These are phyloP conservation scores for Bombus polaris DNA, from an alignment of 1,140 invertebrate genomes.

Conservation along the genomic window DNA sequence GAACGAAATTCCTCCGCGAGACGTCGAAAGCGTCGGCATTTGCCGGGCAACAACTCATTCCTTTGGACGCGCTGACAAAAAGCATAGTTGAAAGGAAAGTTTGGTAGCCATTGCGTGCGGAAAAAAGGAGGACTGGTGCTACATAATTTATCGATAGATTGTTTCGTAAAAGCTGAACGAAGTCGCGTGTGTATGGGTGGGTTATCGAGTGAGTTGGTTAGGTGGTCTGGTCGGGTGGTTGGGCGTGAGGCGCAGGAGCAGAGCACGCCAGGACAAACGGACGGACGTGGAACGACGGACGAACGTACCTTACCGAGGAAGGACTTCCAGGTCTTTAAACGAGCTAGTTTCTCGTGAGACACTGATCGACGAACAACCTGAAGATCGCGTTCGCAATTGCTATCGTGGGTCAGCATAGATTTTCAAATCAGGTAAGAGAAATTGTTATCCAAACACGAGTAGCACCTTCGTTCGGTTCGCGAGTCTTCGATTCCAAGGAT, in stretches of 20 bases:
- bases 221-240: slow-evolving; percentile 59
- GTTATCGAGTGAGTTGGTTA: slow-evolving; percentile 66
- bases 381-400: neutral
- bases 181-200: slow-evolving; percentile 8
- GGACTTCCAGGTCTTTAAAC: slow-evolving; percentile 51
- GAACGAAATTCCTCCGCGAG: too few relatives aligned
- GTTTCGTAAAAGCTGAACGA: slow-evolving; percentile 42
- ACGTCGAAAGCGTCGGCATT: neutral
- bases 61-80: neutral
- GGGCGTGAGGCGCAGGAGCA: slow-evolving; percentile 73
- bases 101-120: neutral
- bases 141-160: slow-evolving; percentile 63
- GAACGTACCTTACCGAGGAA: slow-evolving; percentile 60
- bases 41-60: neutral
- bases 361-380: slow-evolving; percentile 41
- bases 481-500: neutral
- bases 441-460: neutral
- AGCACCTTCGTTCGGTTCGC: neutral
- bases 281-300: slow-evolving; percentile 62
- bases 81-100: neutral
- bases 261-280: slow-evolving; percentile 71
- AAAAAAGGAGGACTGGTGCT: neutral
- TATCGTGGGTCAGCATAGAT: neutral
- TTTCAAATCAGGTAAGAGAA: slow-evolving; percentile 48
- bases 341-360: slow-evolving; percentile 53